Conservation (phyloP, 2,888 invertebrate genomes). For the Druceiella hillmani region DNA sequence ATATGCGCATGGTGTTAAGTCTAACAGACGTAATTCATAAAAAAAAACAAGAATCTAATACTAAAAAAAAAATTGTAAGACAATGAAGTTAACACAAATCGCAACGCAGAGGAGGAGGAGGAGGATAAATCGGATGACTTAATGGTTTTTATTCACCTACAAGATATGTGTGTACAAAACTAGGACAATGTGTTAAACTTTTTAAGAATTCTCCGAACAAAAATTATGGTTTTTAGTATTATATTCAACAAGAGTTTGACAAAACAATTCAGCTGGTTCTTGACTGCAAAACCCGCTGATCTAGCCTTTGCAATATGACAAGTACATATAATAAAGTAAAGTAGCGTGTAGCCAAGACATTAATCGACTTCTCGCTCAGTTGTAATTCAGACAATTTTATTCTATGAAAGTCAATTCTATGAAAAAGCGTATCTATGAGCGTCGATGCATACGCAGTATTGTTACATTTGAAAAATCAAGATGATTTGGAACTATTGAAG, state of each 20-base stretch:
- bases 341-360: conserved; percentile 3
- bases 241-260: no score
- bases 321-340: conserved; percentile 6
- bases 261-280: conserved; percentile 6
- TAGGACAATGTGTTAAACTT: no score
- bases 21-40: no score
- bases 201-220: no score
- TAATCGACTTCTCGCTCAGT: conserved; percentile 3
- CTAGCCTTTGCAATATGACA: conserved; percentile 2
- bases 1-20: no score
- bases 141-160: not conserved
- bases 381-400: conserved; percentile 4
- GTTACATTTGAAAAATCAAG: no score
- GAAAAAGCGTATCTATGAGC: no score
- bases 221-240: no score
- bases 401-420: no score
- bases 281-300: conserved; percentile 5
- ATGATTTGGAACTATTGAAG: no score
- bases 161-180: not conserved
- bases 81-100: conserved; percentile 1
- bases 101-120: conserved; percentile 3
- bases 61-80: conserved; percentile 1
- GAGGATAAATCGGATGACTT: conserved; percentile 3
- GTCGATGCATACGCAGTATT: no score
- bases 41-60: not conserved